These are phyloP conservation scores for Mylabris sibirica DNA, from an alignment of 2,888 invertebrate species.

Conservation along the genomic window DNA sequence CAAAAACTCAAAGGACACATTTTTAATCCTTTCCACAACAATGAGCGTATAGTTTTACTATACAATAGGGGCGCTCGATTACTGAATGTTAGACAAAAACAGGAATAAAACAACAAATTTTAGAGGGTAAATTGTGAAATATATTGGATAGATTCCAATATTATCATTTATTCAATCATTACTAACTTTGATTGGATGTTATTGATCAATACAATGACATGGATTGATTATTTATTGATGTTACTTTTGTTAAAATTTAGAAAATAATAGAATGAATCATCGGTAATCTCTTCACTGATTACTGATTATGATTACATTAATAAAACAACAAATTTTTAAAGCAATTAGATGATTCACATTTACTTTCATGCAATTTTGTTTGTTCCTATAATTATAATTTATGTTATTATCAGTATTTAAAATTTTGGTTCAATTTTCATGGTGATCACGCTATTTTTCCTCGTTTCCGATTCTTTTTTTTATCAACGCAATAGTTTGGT, in stretches of 20 bases:
- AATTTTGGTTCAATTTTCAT: background rate
- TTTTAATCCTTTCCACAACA: background rate
- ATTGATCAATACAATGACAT: background rate
- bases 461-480: background rate
- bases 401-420: too few relatives aligned
- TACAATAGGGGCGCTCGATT: background rate
- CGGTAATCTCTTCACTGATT: background rate
- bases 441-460: background rate
- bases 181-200: background rate
- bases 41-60: background rate
- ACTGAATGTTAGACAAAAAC: background rate
- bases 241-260: background rate
- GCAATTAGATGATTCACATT: too few relatives aligned
- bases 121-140: background rate
- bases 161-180: background rate
- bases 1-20: conserved; percentile 1
- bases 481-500: background rate
- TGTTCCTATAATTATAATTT: background rate
- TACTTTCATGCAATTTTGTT: background rate
- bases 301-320: too few relatives aligned
- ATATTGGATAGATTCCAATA: background rate
- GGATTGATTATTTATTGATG: background rate
- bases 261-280: background rate
- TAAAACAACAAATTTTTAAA: too few relatives aligned
- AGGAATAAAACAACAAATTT: background rate